phyloP scores from a whole-genome alignment of 1,140 invertebrate genomes.

The Plodia interpunctella region DNA sequence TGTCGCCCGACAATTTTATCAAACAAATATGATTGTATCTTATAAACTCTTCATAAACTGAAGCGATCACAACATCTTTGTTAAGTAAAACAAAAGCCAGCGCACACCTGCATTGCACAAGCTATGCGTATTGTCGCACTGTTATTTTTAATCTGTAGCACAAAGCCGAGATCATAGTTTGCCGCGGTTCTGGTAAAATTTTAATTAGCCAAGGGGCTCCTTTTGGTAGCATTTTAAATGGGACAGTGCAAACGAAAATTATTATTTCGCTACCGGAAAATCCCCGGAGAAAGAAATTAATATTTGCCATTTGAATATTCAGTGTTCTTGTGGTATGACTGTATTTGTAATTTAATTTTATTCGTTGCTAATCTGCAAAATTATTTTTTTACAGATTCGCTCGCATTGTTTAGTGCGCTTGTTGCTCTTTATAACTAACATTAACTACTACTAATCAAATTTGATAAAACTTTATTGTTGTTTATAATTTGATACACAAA shows the following conservation, averaged over 20 bases:
- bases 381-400: no score
- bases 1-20: no score
- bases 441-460: no score
- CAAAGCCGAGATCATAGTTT: not conserved
- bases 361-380: not conserved
- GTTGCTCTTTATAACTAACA: no score
- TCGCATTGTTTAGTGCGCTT: no score
- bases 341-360: slow-evolving; percentile 2
- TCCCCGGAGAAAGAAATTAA: not conserved
- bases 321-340: not conserved
- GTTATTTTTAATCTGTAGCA: slow-evolving; percentile 1
- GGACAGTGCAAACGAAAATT: slow-evolving; percentile 12
- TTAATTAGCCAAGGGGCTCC: slow-evolving; percentile 13
- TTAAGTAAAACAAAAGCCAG: not conserved
- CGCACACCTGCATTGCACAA: not conserved
- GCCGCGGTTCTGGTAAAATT: slow-evolving; percentile 14
- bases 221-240: slow-evolving; percentile 16
- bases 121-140: not conserved
- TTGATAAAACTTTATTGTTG: no score
- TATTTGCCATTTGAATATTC: slow-evolving; percentile 3
- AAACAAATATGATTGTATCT: no score
- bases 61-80: not conserved
- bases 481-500: no score
- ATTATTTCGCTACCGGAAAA: slow-evolving; percentile 1
- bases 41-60: no score